Percentiles rank a stretch among this genome's conserved stretches.
These are phyloP conservation scores for Solenodon paradoxus DNA, from an alignment of 2,113 vertebrate genomes.

Conservation along the genomic window DNA sequence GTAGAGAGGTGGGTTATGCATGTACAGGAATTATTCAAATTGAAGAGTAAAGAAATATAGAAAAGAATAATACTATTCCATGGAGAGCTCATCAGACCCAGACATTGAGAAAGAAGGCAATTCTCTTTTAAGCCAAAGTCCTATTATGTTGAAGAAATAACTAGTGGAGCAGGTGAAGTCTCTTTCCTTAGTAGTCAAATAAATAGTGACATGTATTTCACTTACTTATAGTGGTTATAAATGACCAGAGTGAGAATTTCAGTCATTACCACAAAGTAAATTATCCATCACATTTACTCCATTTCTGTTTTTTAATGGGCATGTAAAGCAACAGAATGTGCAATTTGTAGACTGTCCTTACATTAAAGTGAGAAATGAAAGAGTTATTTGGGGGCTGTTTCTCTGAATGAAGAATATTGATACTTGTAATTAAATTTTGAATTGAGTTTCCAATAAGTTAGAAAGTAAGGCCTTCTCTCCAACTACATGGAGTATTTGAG, in stretches of 20 bases:
- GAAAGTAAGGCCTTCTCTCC: slow-evolving; percentile 85
- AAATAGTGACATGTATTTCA: not conserved
- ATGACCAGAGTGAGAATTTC: not conserved
- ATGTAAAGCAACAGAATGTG: slow-evolving; percentile 57
- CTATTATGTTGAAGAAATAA: slow-evolving; percentile 1
- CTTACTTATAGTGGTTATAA: slow-evolving; percentile 4
- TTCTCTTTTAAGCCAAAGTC: slow-evolving; percentile 38
- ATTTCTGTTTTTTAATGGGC: slow-evolving; percentile 55
- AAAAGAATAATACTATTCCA: not conserved
- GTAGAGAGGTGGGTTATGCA: not conserved
- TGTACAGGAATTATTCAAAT: not conserved
- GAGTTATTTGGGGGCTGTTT: slow-evolving; percentile 65
- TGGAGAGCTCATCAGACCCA: not conserved
- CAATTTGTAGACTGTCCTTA: slow-evolving; percentile 65
- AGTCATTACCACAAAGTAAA: slow-evolving; percentile 38
- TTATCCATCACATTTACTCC: slow-evolving; percentile 59
- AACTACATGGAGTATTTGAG: slow-evolving; percentile 85
- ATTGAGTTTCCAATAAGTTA: slow-evolving; percentile 61
- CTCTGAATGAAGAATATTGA: slow-evolving; percentile 72
- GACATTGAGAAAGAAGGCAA: slow-evolving; percentile 21
- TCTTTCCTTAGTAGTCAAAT: slow-evolving; percentile 27
- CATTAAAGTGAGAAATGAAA: slow-evolving; percentile 78
- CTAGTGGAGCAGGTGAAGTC: not conserved
- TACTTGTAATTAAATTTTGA: slow-evolving; percentile 73
- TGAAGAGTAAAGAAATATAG: slow-evolving; percentile 10